phyloP scores from a whole-genome alignment of 2,797 vertebrate genomes.

The Triplophysa yarkandensis region DNA sequence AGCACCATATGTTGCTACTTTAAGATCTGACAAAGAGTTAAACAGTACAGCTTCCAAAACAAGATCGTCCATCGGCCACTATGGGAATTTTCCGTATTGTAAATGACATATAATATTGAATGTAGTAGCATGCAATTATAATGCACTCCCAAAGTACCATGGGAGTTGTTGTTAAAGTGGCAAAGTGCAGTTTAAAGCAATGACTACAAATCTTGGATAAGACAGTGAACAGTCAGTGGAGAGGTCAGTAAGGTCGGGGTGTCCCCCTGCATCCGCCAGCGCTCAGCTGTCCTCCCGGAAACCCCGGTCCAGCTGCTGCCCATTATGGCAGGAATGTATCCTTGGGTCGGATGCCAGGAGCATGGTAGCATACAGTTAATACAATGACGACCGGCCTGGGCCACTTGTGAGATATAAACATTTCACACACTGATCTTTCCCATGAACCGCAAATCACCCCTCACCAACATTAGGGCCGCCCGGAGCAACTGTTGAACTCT shows the following conservation, averaged over 20 bases:
- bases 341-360: conserved; percentile 72
- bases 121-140: conserved; percentile 16
- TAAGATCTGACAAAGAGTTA: conserved; percentile 32
- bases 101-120: conserved; percentile 25
- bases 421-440: conserved; percentile 72
- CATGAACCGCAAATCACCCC: conserved; percentile 62
- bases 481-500: conserved; percentile 70
- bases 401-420: conserved; percentile 79
- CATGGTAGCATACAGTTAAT: conserved; percentile 76
- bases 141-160: background rate
- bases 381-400: conserved; percentile 66
- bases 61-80: conserved; percentile 10
- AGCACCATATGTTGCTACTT: conserved; percentile 49
- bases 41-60: conserved; percentile 15
- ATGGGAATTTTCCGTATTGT: conserved; percentile 6
- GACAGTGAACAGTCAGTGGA: conserved; percentile 44
- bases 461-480: conserved; percentile 41
- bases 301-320: conserved; percentile 75
- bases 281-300: conserved; percentile 81
- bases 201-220: conserved; percentile 29
- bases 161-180: conserved; percentile 1
- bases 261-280: conserved; percentile 60
- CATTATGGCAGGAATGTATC: conserved; percentile 82
- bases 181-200: conserved; percentile 11
- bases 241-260: conserved; percentile 56